phyloP scores from a whole-genome alignment of 2,888 invertebrate species.

The Drosophila cognata region DNA sequence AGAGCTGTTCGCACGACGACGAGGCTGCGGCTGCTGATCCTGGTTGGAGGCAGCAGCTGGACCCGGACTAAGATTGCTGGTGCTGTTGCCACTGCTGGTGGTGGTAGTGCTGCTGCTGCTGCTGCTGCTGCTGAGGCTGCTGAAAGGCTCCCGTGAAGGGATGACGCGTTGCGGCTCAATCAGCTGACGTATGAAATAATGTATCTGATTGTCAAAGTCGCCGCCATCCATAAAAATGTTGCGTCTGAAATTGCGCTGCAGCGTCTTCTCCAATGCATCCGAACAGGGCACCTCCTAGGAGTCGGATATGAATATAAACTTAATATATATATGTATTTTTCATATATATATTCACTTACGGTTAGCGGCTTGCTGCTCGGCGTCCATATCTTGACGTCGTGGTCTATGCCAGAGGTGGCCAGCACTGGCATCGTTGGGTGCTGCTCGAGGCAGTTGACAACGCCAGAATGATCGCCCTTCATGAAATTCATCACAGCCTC shows the following conservation, averaged over 20 bases:
- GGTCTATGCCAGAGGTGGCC: slow-evolving; percentile 94
- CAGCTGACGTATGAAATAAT: slow-evolving; percentile 81
- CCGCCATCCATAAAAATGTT: slow-evolving; percentile 56
- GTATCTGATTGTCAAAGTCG: slow-evolving; percentile 78
- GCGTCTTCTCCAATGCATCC: slow-evolving; percentile 60
- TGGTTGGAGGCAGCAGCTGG: background rate
- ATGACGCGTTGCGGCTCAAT: slow-evolving; percentile 55
- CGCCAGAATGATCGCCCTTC: slow-evolving; percentile 92
- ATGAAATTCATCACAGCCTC: slow-evolving; percentile 96
- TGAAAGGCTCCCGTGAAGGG: background rate
- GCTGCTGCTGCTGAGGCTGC: slow-evolving; percentile 3
- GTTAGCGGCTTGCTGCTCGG: slow-evolving; percentile 85
- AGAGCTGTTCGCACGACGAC: slow-evolving; percentile 29
- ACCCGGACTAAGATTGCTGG: background rate
- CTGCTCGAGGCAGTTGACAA: slow-evolving; percentile 95
- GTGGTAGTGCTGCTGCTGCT: slow-evolving; percentile 34
- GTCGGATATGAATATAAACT: background rate
- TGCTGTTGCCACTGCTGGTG: background rate
- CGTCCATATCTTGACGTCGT: slow-evolving; percentile 96
- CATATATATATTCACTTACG: slow-evolving; percentile 49
- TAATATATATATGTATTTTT: background rate
- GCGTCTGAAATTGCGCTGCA: slow-evolving; percentile 77
- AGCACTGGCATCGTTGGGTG: slow-evolving; percentile 95
- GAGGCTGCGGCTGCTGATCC: slow-evolving; percentile 14
- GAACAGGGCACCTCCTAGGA: slow-evolving; percentile 18